A percentile compares a stretch with the other conserved stretches of the same genome.
phyloP scores from a whole-genome alignment of 1,140 invertebrate species.

The Drosophila tani region DNA sequence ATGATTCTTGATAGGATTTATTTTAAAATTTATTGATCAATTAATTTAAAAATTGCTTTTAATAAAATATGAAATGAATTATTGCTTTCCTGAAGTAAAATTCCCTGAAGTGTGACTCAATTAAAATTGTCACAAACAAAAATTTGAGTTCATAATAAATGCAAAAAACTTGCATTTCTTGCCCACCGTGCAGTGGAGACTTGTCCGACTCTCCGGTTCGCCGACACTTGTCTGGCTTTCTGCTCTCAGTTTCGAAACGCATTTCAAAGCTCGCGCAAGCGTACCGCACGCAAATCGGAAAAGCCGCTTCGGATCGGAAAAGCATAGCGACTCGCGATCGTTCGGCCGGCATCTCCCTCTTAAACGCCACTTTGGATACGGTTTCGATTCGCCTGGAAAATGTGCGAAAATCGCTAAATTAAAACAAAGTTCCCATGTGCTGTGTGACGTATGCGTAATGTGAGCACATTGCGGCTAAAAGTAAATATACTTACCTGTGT shows the following conservation, averaged over 20 bases:
- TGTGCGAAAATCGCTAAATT: constrained; percentile 51
- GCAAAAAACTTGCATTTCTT: not conserved
- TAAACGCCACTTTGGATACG: constrained; percentile 63
- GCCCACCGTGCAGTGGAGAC: constrained; percentile 24
- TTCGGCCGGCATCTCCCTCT: constrained; percentile 31
- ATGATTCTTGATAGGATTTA: too few species aligned
- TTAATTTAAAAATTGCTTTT: too few species aligned
- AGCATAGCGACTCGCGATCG: constrained; percentile 27
- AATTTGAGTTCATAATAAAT: not conserved
- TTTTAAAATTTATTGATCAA: too few species aligned
- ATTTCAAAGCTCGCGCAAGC: constrained; percentile 66
- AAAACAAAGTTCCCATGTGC: constrained; percentile 29
- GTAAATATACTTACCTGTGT: constrained; percentile 23
- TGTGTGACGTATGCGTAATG: constrained; percentile 56
- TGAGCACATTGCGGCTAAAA: constrained; percentile 36
- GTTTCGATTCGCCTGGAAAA: constrained; percentile 58
- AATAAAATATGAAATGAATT: too few species aligned
- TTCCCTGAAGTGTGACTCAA: too few species aligned
- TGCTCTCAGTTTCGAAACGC: constrained; percentile 64
- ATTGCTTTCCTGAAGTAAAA: too few species aligned
- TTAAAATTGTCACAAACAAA: not conserved
- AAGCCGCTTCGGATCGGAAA: constrained; percentile 14
- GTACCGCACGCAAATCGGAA: constrained; percentile 38
- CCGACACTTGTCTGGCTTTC: constrained; percentile 73
- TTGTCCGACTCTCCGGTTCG: constrained; percentile 10